phyloP scores from a whole-genome alignment of 2,888 invertebrate genomes.

The Candidula unifasciata region DNA sequence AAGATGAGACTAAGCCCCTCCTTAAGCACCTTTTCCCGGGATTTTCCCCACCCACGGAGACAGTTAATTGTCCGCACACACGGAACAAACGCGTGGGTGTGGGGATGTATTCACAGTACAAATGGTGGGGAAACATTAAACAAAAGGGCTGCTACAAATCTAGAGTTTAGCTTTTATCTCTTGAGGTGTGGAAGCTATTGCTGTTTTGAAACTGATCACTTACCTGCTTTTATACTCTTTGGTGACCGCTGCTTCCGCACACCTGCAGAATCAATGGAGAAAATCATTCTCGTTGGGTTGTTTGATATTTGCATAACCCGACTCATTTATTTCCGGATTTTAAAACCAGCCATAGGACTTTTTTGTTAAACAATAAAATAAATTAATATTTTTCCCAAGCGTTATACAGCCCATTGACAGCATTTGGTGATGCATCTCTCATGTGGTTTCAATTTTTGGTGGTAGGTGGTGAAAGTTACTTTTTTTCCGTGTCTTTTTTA shows the following conservation, averaged over 20 bases:
- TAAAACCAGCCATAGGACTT: no score
- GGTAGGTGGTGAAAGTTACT: no score
- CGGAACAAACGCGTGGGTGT: neutral
- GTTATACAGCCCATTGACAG: no score
- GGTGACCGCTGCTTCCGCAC: neutral
- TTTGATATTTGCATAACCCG: slow-evolving; percentile 44
- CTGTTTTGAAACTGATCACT: slow-evolving; percentile 21
- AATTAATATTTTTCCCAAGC: no score
- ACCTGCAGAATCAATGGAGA: slow-evolving; percentile 47
- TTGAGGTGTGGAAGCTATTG: slow-evolving; percentile 23
- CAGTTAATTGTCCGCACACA: neutral
- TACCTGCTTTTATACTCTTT: neutral
- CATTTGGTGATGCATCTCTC: no score
- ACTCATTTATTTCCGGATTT: neutral
- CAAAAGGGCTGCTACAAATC: slow-evolving; percentile 2
- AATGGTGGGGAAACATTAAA: neutral
- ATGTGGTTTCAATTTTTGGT: no score
- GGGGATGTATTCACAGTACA: neutral
- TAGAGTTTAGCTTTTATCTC: slow-evolving; percentile 14
- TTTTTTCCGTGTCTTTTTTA: no score
- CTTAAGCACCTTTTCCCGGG: neutral
- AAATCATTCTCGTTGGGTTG: slow-evolving; percentile 13
- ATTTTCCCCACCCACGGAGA: no score
- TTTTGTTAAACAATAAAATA: no score
- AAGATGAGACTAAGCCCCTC: neutral